Evolutionary conservation across 2,797 vertebrate genomes (phyloP).

Genomic region (Okamejei kenojei): DNA sequence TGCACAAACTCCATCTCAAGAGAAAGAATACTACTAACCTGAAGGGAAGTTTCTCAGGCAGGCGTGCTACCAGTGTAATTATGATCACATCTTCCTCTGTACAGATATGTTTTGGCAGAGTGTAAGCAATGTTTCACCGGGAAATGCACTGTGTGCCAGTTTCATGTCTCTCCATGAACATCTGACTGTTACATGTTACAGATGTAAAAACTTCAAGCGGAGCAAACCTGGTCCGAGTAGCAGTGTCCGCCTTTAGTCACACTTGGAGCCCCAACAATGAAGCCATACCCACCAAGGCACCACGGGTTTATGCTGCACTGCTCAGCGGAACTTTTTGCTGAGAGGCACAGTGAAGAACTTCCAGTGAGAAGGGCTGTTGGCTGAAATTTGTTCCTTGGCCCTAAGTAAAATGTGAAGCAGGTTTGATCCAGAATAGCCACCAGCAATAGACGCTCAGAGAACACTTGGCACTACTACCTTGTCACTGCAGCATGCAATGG

Average conservation of each 20-base stretch:
- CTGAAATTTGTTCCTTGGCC: neutral
- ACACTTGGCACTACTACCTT: neutral
- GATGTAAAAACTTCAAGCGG: no score
- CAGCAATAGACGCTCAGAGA: neutral
- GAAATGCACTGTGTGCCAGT: neutral
- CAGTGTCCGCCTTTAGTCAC: neutral
- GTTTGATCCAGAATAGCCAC: neutral
- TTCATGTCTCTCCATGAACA: neutral
- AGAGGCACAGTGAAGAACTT: neutral
- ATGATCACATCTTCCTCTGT: slow-evolving; percentile 14
- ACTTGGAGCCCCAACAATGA: neutral
- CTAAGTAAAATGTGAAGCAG: neutral
- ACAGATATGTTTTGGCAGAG: neutral
- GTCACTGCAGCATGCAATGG: no score
- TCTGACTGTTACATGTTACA: neutral
- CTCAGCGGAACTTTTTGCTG: neutral
- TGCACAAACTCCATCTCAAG: neutral
- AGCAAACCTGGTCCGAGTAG: neutral
- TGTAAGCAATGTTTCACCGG: neutral
- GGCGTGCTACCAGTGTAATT: neutral
- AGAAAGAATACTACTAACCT: neutral
- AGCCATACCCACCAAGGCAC: no score
- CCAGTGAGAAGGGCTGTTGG: neutral
- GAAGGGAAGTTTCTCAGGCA: neutral
- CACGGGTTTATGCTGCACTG: no score